Percentiles rank a stretch among this genome's conserved stretches.
Conservation (phyloP, 2,113 vertebrate genomes). For the Tiliqua scincoides region DNA sequence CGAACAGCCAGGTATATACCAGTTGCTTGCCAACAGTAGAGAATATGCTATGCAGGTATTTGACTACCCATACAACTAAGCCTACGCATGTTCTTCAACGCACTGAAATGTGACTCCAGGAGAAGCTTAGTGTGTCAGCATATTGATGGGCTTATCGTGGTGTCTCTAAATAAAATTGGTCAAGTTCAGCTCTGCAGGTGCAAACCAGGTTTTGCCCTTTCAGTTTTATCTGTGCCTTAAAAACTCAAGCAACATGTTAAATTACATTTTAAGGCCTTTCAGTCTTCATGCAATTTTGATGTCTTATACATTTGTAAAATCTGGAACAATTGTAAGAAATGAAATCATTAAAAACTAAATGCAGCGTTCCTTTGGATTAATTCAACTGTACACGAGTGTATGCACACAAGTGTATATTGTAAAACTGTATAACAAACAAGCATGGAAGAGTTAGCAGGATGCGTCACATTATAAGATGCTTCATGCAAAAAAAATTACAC, state of each 20-base stretch:
- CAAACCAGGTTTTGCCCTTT: slow-evolving; percentile 6
- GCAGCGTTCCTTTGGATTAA: neutral
- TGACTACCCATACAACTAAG: slow-evolving; percentile 42
- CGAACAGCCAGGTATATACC: neutral
- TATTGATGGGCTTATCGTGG: slow-evolving; percentile 44
- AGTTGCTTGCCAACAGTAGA: neutral
- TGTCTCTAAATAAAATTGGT: slow-evolving; percentile 63
- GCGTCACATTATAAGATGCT: neutral
- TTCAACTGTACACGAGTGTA: neutral
- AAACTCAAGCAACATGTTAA: no score
- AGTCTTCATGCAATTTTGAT: no score
- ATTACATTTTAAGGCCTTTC: no score
- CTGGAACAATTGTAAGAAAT: no score
- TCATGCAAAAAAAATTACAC: neutral
- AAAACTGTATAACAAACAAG: neutral
- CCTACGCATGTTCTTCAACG: slow-evolving; percentile 58
- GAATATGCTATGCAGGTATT: slow-evolving; percentile 6
- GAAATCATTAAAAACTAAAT: no score
- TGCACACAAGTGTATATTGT: no score
- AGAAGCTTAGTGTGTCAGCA: slow-evolving; percentile 60
- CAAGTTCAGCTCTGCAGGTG: slow-evolving; percentile 43
- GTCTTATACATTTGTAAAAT: neutral
- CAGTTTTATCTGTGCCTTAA: no score
- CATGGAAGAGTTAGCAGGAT: neutral
- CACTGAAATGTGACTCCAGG: slow-evolving; percentile 64